A percentile compares a stretch with the other conserved stretches of the same genome.
Conservation (phyloP, 2,113 vertebrate species). For the Cygnus atratus region DNA sequence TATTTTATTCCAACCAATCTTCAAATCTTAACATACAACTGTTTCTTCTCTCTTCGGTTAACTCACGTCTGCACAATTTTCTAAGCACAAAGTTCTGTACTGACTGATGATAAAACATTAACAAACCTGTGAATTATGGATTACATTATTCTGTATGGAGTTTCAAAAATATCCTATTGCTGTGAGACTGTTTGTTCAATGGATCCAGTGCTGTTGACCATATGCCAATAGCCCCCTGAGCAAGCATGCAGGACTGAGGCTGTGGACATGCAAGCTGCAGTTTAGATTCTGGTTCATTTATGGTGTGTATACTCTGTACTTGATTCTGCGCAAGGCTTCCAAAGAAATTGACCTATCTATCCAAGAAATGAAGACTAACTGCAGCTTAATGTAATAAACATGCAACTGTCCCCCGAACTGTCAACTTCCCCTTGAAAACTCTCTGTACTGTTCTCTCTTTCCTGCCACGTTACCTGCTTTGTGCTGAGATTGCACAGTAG, state of each 20-base stretch:
- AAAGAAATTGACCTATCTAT: neutral
- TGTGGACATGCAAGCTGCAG: rapidly evolving
- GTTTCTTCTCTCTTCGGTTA: neutral
- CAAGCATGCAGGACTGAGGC: neutral
- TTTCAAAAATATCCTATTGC: neutral
- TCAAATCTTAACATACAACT: neutral
- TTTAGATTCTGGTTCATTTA: neutral
- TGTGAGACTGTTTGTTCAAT: neutral
- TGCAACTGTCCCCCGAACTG: neutral
- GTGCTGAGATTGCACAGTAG: conserved; percentile 85
- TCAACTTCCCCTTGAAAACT: neutral
- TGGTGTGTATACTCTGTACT: neutral
- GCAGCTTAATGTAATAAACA: neutral
- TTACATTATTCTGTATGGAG: neutral
- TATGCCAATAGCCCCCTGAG: neutral
- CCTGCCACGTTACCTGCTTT: conserved; percentile 74
- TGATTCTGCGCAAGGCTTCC: neutral
- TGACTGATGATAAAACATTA: neutral
- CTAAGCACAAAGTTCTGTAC: neutral
- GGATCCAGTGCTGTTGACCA: neutral
- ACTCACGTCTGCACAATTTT: neutral
- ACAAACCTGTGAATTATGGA: neutral
- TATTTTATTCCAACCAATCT: neutral
- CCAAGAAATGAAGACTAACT: neutral
- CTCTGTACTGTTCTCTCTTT: neutral